A percentile compares a stretch with the other conserved stretches of the same genome.
Conservation (phyloP, 1,140 invertebrate genomes). For the Ceratosolen fusciceps region DNA sequence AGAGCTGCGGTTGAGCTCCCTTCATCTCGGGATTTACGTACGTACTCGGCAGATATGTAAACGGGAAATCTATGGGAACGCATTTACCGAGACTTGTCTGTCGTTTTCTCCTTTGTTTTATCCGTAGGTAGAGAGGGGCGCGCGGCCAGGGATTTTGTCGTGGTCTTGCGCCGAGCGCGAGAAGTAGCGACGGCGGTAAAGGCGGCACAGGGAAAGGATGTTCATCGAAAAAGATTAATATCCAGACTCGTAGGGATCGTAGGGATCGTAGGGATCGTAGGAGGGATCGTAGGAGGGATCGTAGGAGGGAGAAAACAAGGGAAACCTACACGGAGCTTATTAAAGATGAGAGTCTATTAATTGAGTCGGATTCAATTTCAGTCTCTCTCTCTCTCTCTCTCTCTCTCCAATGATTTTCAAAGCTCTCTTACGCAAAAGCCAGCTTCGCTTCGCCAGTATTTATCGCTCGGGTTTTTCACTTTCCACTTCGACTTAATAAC, state of each 20-base stretch:
- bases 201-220: neutral
- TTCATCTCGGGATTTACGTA: neutral
- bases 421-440: neutral
- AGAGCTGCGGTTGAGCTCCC: neutral
- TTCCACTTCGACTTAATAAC: neutral
- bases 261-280: too few species aligned
- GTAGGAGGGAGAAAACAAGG: neutral
- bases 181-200: neutral
- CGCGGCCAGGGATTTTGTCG: too few species aligned
- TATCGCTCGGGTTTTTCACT: neutral
- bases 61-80: neutral
- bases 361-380: slow-evolving; percentile 41
- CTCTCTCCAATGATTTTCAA: too few species aligned
- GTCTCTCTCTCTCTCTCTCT: too few species aligned
- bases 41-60: neutral
- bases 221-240: slow-evolving; percentile 37
- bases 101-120: neutral
- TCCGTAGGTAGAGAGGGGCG: too few species aligned
- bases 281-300: too few species aligned
- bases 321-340: slow-evolving; percentile 6
- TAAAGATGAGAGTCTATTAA: slow-evolving; percentile 34
- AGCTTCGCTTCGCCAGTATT: neutral
- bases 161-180: neutral
- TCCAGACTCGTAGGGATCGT: neutral
- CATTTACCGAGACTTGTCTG: neutral